Evolutionary conservation across 2,113 vertebrate species (phyloP).

Genomic region (Takifugu flavidus): DNA sequence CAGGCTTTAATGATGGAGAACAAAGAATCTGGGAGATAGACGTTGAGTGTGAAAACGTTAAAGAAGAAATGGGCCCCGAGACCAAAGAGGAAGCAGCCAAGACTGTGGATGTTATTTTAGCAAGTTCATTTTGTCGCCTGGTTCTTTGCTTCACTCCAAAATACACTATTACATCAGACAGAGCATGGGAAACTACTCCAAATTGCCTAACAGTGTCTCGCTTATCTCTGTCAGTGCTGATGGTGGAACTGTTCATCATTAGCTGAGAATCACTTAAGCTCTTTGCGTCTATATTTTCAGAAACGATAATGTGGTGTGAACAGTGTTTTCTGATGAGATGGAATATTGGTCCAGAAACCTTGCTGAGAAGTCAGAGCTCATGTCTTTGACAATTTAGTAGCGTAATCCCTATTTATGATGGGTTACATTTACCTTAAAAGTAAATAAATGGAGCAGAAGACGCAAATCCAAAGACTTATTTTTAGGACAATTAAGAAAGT

Average conservation of each 20-base stretch:
- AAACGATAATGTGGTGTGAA: background rate
- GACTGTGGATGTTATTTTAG: constrained; percentile 68
- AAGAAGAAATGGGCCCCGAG: constrained; percentile 44
- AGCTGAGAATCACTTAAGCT: constrained; percentile 20
- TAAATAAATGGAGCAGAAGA: too few relatives aligned
- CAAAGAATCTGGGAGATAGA: background rate
- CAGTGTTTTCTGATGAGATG: constrained; percentile 7
- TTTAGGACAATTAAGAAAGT: constrained; percentile 24
- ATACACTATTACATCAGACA: constrained; percentile 73
- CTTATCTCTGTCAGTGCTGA: constrained; percentile 34
- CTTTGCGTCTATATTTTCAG: constrained; percentile 11
- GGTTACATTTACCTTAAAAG: background rate
- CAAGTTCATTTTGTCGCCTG: constrained; percentile 62
- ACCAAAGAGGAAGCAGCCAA: constrained; percentile 67
- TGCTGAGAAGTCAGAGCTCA: background rate
- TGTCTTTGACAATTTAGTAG: background rate
- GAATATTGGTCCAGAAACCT: constrained; percentile 16
- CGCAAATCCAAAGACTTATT: background rate
- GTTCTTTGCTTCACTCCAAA: constrained; percentile 70
- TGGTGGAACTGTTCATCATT: constrained; percentile 42
- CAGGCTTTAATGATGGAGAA: constrained; percentile 17
- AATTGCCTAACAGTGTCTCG: constrained; percentile 24
- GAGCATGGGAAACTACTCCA: constrained; percentile 68
- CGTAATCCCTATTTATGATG: background rate
- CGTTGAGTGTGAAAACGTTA: constrained; percentile 13